Evolutionary conservation across 1,140 invertebrate genomes (phyloP).

Genomic region (Nephotettix cincticeps): DNA sequence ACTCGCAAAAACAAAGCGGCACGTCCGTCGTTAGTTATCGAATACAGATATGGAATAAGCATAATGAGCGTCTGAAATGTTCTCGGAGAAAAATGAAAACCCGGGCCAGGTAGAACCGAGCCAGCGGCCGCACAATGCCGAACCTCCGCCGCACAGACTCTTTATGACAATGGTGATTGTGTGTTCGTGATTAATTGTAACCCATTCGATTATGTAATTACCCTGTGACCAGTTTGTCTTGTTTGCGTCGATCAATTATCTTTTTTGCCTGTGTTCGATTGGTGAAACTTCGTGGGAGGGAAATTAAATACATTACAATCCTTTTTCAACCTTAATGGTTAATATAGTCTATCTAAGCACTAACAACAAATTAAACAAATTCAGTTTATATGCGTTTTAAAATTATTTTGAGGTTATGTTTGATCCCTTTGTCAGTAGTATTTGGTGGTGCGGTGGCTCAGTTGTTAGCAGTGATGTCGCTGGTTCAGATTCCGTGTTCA

Average conservation of each 20-base stretch:
- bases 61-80: slow-evolving; percentile 13
- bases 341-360: too few relatives aligned
- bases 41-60: slow-evolving; percentile 13
- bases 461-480: too few relatives aligned
- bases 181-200: slow-evolving; percentile 21
- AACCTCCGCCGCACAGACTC: neutral
- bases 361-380: too few relatives aligned
- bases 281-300: neutral
- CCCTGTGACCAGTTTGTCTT: neutral
- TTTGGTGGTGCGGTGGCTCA: too few relatives aligned
- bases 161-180: slow-evolving; percentile 22
- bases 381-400: too few relatives aligned
- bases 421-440: too few relatives aligned
- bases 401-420: too few relatives aligned
- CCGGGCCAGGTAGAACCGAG: neutral
- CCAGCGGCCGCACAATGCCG: neutral
- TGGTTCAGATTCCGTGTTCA: too few relatives aligned
- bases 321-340: too few relatives aligned
- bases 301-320: too few relatives aligned
- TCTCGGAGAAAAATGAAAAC: slow-evolving; percentile 17
- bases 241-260: slow-evolving; percentile 14
- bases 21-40: slow-evolving; percentile 11
- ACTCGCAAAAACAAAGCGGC: neutral
- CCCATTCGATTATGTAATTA: slow-evolving; percentile 14
- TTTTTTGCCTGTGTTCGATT: neutral